Evolutionary conservation across 2,797 vertebrate species (phyloP).

Genomic region (Notolepis coatsorum): DNA sequence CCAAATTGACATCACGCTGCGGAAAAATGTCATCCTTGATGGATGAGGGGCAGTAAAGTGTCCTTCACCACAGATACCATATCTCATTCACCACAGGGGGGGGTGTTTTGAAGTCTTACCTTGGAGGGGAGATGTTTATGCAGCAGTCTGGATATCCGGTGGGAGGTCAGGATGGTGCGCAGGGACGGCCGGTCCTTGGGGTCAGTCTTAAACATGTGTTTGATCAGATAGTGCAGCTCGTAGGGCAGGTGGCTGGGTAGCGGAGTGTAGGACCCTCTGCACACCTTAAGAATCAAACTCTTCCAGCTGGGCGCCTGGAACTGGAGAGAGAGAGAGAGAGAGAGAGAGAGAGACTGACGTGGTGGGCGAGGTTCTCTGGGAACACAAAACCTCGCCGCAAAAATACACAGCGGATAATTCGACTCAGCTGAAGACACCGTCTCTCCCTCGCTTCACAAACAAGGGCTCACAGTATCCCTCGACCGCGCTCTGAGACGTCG

Average conservation of each 20-base stretch:
- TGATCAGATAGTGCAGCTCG: slow-evolving; percentile 89
- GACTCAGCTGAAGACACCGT: slow-evolving; percentile 22
- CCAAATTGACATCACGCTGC: slow-evolving; percentile 13
- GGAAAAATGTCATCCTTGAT: slow-evolving; percentile 14
- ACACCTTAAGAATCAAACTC: slow-evolving; percentile 93
- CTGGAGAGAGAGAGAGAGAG: slow-evolving; percentile 80
- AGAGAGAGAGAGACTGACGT: neutral
- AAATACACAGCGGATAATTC: slow-evolving; percentile 34
- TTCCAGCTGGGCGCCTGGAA: slow-evolving; percentile 96
- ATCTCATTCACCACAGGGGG: neutral
- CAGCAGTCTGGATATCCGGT: slow-evolving; percentile 77
- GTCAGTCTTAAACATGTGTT: slow-evolving; percentile 93
- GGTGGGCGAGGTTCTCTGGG: slow-evolving; percentile 2
- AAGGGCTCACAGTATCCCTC: neutral
- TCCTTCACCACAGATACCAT: neutral
- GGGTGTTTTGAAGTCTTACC: slow-evolving; percentile 69
- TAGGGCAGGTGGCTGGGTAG: slow-evolving; percentile 88
- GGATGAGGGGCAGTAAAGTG: slow-evolving; percentile 17
- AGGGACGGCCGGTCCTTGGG: slow-evolving; percentile 89
- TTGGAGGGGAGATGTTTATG: slow-evolving; percentile 75
- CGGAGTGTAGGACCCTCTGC: slow-evolving; percentile 86
- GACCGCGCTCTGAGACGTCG: slow-evolving; percentile 14
- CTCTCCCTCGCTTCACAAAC: slow-evolving; percentile 4
- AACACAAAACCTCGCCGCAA: slow-evolving; percentile 27
- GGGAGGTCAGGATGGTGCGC: slow-evolving; percentile 87